Percentiles rank a stretch among this genome's conserved stretches.
Conservation (phyloP, 2,113 vertebrate species). For the Caranx ignobilis region DNA sequence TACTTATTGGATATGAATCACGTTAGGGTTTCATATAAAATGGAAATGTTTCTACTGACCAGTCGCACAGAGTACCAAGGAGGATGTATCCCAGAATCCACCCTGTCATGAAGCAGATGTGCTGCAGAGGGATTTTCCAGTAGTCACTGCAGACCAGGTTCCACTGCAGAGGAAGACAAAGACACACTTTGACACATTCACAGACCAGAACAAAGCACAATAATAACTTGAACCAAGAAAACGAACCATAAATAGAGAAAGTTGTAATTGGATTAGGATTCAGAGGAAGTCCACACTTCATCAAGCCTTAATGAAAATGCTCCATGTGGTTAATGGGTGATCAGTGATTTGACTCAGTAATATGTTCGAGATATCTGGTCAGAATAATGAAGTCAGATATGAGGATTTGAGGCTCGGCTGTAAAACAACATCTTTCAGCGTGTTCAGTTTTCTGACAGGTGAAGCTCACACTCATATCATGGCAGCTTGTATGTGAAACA, state of each 20-base stretch:
- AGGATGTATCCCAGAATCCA: slow-evolving; percentile 88
- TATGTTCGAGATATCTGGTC: neutral
- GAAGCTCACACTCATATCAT: neutral
- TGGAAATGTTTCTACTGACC: slow-evolving; percentile 75
- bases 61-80: slow-evolving; percentile 88
- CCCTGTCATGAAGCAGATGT: slow-evolving; percentile 87
- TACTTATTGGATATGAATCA: neutral
- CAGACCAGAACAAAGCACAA: neutral
- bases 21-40: neutral
- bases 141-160: slow-evolving; percentile 86
- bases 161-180: slow-evolving; percentile 83
- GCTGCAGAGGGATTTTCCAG: slow-evolving; percentile 91
- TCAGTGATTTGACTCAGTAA: neutral
- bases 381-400: neutral
- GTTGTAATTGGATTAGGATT: neutral
- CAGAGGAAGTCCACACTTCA: neutral
- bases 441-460: no score
- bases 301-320: neutral
- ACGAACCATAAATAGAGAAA: neutral
- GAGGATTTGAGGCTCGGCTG: no score
- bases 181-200: neutral
- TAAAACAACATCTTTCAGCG: no score
- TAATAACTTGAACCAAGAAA: neutral
- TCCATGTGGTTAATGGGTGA: neutral
- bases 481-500: neutral